Evolutionary conservation across 2,797 vertebrate species (phyloP), one percentile per base, ranked within the genome.

Genomic region (Rhynchonycteris naso): DNA sequence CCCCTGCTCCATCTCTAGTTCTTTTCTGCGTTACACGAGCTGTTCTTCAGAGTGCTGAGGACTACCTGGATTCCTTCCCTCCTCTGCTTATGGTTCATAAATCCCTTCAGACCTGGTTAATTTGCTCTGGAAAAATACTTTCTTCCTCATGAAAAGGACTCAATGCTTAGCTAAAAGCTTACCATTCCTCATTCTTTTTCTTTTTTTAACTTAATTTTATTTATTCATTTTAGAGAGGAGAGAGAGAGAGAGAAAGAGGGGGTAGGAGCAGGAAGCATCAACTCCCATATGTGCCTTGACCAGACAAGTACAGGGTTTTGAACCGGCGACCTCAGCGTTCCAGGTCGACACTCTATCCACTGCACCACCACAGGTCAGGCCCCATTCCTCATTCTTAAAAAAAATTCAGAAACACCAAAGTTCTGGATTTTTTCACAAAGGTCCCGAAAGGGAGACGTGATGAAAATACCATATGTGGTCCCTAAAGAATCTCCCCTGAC

Each of bases 361-460:
- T n/a, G n/a, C n/a, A n/a, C n/a, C n/a, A n/a, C n/a, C n/a, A n/a
- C n/a, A n/a, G n/a, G n/a, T n/a, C n/a, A n/a, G 50, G 50, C n/a
- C 56, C 33, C 43, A 76, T 63, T 76, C n/a, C 14, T 33, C 66
- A 22, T 54, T 91, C 52, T 35, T 91, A 76, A 90, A 87, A 47
- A 91, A 30, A 26, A 28, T 66, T 5, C 81, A 86, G 58, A 80
- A 90, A 93, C 85, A 47, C 6, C 18, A 35, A 95, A 93, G 79
- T 93, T 54, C 26, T 69, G 21, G 28, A 22, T 88, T 79, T 50
- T 79, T 94, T 91, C 10, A 78, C 50, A 72, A 56, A 69, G 56
- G 56, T 61, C 43, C 43, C 26, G 63, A 52, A 95, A 79, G 82
- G 69, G 12, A 79, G 59, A 80, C 84, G 43, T 33, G 43, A 56